Base-by-base conservation (phyloP, 2,113 vertebrate genomes). In the Rhinoptilus africanus region DNA sequence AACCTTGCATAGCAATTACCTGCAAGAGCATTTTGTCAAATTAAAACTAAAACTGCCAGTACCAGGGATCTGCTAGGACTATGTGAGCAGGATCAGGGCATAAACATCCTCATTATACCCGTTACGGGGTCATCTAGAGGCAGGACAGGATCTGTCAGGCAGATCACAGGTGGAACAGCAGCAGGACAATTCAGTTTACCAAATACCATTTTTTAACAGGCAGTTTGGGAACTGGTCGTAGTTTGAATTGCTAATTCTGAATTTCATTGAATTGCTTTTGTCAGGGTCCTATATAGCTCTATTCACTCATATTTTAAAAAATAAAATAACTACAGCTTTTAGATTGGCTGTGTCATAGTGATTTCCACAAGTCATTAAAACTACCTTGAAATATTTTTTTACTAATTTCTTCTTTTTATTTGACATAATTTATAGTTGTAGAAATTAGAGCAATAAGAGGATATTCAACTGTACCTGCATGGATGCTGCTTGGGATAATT, bases 321-420 rank as follows among this genome's bases (percentile, higher is more conserved):
- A 51, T 74, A 57, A 85, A 94, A 83, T 71, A 85, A 60, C 39
- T 78, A 50, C 69, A 87, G 63, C 71, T 96, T 97, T 96, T 86
- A 87, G 24, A 60, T 85, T 64, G 56, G 24, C 19, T 71, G 39
- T 90, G 48, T 88, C 67, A 63, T 75, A 92, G 56, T 28, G 24
- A 63, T 56, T 62, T 88, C n/a, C 59, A 68, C 51, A 73, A 96
- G 57, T 66, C 41, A 67, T 43, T 71, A 83, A 93, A 97, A 92
- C 17, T 66, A 79, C 57, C 76, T 96, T 92, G 86, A 92, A 94
- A 81, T 91, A 95, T 95, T 94, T 89, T 72, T 50, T 91, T 59
- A 54, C 26, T 88, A 51, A 51, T 95, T 94, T 47, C 32, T 72
- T 86, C 51, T 79, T 59, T 87, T 72, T 80, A 54, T 68, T 73